Conservation (phyloP, 2,888 invertebrate species). For the Elysia crispata region DNA sequence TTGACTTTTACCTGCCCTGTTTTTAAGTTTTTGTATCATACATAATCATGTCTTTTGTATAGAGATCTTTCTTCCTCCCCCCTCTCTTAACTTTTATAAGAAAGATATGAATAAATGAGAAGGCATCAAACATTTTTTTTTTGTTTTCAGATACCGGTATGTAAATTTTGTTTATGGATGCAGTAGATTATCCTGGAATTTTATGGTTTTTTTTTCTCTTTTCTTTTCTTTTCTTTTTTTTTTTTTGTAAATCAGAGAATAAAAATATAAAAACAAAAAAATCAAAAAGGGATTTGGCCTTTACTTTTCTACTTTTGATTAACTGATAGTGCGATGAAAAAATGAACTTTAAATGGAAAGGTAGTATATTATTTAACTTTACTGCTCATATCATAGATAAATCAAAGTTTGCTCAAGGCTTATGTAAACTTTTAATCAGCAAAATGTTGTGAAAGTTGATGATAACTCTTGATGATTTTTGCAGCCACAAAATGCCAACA, state of each 20-base stretch:
- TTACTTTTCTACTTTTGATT: too few species aligned
- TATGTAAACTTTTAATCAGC: too few species aligned
- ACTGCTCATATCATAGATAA: background rate
- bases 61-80: background rate
- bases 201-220: background rate
- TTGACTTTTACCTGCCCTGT: background rate
- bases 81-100: background rate
- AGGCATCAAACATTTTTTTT: too few species aligned
- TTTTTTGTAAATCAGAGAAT: background rate
- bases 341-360: background rate
- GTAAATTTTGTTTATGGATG: too few species aligned
- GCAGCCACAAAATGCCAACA: too few species aligned
- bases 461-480: too few species aligned
- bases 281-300: too few species aligned
- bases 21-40: background rate
- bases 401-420: too few species aligned
- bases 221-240: background rate
- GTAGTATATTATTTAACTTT: background rate
- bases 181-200: background rate
- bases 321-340: too few species aligned
- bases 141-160: background rate
- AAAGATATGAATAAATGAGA: too few species aligned
- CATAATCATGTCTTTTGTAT: conserved; percentile 5
- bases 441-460: too few species aligned
- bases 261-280: too few species aligned